Evolutionary conservation across 2,113 vertebrate species (phyloP).

Genomic region (Psittacula cyanocephala): DNA sequence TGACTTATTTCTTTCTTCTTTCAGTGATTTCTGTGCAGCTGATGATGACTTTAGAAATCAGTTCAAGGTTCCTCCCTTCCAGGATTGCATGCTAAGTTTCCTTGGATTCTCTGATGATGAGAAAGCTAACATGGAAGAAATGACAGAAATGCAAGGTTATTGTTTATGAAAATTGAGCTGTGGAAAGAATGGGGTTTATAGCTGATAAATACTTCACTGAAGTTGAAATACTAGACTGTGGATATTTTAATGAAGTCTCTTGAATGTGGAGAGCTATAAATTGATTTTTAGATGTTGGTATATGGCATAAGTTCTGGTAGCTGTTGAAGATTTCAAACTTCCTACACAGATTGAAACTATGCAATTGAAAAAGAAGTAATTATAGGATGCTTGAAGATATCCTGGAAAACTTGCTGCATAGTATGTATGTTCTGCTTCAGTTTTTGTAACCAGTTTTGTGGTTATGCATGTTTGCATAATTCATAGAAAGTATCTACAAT

Average conservation of each 20-base stretch:
- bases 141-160: constrained; percentile 94
- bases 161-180: neutral
- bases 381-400: neutral
- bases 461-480: neutral
- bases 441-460: neutral
- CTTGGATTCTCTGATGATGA: constrained; percentile 95
- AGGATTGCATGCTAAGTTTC: constrained; percentile 94
- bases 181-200: neutral
- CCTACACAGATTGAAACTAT: neutral
- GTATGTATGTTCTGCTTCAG: neutral
- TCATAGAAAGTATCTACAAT: neutral
- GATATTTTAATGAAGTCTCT: neutral
- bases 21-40: constrained; percentile 85
- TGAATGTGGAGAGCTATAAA: neutral
- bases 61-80: constrained; percentile 95
- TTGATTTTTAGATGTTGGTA: neutral
- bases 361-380: neutral
- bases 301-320: neutral
- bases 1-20: no score
- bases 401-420: neutral
- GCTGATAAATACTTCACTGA: neutral
- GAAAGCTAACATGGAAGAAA: constrained; percentile 93
- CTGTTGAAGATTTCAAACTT: neutral
- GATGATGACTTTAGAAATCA: constrained; percentile 87
- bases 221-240: neutral